Conservation (phyloP, 2,113 vertebrate species). For the Vulpes lagopus region DNA sequence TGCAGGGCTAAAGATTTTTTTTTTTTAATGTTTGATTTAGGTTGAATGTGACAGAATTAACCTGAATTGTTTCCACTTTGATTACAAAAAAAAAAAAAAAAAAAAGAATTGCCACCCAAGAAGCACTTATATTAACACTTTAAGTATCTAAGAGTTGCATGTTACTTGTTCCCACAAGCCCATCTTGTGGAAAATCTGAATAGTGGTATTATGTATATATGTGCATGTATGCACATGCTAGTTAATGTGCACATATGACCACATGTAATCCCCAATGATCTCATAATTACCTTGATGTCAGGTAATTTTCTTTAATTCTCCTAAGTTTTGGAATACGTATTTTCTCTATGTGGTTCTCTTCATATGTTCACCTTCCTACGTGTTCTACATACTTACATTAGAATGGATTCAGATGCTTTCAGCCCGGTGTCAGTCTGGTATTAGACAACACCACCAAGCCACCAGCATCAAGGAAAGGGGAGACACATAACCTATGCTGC, state of each 20-base stretch:
- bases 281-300: slow-evolving; percentile 36
- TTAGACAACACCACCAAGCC: neutral
- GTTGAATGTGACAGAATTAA: neutral
- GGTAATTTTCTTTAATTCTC: neutral
- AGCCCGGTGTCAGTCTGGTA: neutral
- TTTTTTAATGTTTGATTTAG: neutral
- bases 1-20: neutral
- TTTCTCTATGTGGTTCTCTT: neutral
- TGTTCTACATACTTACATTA: neutral
- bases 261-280: neutral
- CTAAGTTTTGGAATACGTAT: neutral
- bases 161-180: slow-evolving; percentile 49
- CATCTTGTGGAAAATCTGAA: slow-evolving; percentile 24
- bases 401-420: neutral
- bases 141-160: neutral
- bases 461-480: neutral
- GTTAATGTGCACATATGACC: neutral
- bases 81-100: neutral
- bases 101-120: neutral
- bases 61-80: neutral
- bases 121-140: slow-evolving; percentile 31
- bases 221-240: neutral
- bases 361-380: neutral
- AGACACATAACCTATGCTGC: neutral
- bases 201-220: neutral